Evolutionary conservation across 2,797 vertebrate species (phyloP).

Genomic region (Capromys pilorides): DNA sequence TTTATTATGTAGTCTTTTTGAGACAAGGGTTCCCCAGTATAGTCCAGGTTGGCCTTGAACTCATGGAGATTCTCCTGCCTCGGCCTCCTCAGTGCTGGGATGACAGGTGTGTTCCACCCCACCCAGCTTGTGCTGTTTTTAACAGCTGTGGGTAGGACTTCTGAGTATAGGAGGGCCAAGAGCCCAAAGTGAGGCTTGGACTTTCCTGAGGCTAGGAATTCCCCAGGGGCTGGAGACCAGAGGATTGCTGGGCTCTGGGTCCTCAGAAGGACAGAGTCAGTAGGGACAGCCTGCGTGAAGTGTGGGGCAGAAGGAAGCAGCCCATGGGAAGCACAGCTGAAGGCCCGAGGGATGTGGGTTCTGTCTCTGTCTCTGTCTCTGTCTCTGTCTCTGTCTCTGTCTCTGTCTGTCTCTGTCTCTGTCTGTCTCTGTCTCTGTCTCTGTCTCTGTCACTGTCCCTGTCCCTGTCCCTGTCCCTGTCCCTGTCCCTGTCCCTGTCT

Average conservation of each 20-base stretch:
- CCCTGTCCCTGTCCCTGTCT: not conserved
- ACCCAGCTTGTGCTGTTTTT: rapidly evolving
- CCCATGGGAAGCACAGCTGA: not conserved
- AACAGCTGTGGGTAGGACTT: not conserved
- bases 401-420: no score
- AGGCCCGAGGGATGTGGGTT: not conserved
- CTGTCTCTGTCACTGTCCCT: not conserved
- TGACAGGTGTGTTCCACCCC: no score
- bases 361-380: not conserved
- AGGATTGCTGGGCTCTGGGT: not conserved
- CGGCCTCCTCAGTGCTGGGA: no score
- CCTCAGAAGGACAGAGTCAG: not conserved
- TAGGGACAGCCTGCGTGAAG: not conserved
- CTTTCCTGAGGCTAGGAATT: not conserved
- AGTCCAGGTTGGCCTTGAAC: no score
- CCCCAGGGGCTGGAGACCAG: not conserved
- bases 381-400: not conserved
- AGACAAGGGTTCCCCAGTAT: no score
- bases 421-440: not conserved
- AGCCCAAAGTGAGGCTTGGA: not conserved
- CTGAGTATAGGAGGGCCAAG: no score
- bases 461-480: not conserved
- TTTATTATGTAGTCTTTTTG: no score
- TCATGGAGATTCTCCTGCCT: no score
- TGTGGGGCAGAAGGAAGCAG: not conserved